These are phyloP conservation scores for Drosophila ohnishii DNA, from an alignment of 1,140 invertebrate genomes.

Conservation along the genomic window DNA sequence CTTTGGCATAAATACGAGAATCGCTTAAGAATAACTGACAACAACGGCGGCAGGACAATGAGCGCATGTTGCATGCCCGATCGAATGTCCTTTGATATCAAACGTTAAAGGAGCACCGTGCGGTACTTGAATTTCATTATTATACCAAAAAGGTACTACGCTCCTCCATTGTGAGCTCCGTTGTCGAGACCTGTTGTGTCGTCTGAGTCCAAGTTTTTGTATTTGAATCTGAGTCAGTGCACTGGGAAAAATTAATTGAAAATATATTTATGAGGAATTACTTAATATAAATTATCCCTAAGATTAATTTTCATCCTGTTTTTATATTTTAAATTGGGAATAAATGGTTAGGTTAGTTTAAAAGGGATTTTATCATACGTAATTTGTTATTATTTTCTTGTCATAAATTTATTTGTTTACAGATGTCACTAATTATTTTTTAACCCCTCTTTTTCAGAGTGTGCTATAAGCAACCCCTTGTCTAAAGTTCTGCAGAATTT, in stretches of 20 bases:
- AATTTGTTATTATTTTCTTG: neutral
- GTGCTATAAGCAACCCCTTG: slow-evolving; percentile 56
- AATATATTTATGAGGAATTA: neutral
- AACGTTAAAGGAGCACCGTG: slow-evolving; percentile 68
- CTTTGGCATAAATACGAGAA: slow-evolving; percentile 74
- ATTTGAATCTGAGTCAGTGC: slow-evolving; percentile 46
- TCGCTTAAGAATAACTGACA: slow-evolving; percentile 70
- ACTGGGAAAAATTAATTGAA: slow-evolving; percentile 1
- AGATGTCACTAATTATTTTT: neutral
- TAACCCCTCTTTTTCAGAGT: slow-evolving; percentile 17
- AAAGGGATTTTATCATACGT: neutral
- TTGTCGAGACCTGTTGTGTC: slow-evolving; percentile 68
- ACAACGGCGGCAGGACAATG: slow-evolving; percentile 52
- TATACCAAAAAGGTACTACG: slow-evolving; percentile 56
- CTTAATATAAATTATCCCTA: neutral
- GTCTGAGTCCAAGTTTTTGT: slow-evolving; percentile 29
- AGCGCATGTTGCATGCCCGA: slow-evolving; percentile 76
- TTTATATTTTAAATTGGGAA: neutral
- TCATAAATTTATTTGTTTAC: no score
- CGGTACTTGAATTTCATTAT: slow-evolving; percentile 79
- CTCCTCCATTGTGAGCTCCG: slow-evolving; percentile 32
- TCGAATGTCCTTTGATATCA: slow-evolving; percentile 80
- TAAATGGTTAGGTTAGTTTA: neutral
- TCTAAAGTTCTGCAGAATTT: slow-evolving; percentile 62
- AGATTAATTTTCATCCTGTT: no score